Conservation (phyloP, 2,113 vertebrate species). For the Thermophis baileyi region DNA sequence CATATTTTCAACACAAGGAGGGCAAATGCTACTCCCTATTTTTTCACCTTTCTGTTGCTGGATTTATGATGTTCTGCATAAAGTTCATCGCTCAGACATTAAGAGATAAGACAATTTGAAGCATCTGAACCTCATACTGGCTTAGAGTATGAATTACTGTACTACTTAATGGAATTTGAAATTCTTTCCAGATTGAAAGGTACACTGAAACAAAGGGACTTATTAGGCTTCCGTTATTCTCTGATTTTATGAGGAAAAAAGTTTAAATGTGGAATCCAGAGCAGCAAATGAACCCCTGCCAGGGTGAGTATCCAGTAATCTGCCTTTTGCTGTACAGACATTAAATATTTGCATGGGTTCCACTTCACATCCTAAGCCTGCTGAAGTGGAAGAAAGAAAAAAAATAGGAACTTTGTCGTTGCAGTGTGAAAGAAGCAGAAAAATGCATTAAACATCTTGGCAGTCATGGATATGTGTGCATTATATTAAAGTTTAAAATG, state of each 20-base stretch:
- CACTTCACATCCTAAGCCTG: not conserved
- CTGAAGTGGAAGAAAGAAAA: not conserved
- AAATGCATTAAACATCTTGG: not conserved
- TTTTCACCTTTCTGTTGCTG: not conserved
- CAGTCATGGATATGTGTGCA: not conserved
- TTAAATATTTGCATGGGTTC: not conserved
- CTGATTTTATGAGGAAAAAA: not conserved
- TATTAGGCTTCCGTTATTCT: not conserved
- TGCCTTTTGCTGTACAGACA: not conserved
- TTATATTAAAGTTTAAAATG: not conserved
- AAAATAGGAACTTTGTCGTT: not conserved
- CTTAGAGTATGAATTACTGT: not conserved
- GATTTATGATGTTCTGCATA: not conserved
- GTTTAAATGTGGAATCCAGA: not conserved
- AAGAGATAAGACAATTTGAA: not conserved
- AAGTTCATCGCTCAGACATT: not conserved
- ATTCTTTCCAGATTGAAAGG: not conserved
- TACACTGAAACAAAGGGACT: not conserved
- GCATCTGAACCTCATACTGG: not conserved
- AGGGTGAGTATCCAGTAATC: not conserved
- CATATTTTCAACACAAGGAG: not conserved
- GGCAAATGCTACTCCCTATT: not conserved
- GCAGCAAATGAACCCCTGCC: too few species aligned
- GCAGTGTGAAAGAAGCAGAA: not conserved
- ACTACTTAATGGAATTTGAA: not conserved